Conservation (phyloP, 2,888 invertebrate species). For the Sisyra terminalis region DNA sequence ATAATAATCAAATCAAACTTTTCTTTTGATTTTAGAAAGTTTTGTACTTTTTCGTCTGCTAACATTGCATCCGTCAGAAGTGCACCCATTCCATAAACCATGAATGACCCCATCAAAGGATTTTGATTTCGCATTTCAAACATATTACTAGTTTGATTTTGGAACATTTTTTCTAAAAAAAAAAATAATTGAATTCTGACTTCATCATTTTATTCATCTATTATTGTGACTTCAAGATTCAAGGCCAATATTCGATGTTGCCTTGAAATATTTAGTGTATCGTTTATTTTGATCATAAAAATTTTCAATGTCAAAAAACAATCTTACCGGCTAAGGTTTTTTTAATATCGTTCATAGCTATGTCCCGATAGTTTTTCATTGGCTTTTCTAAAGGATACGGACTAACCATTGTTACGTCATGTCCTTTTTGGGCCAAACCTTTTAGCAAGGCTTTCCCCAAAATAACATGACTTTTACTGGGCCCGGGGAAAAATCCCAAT, state of each 20-base stretch:
- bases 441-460: slow-evolving; percentile 25
- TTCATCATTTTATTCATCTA: background rate
- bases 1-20: slow-evolving; percentile 19
- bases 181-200: background rate
- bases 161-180: background rate
- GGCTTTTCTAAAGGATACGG: slow-evolving; percentile 2
- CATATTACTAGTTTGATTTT: too few relatives aligned
- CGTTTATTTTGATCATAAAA: background rate
- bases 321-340: background rate
- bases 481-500: slow-evolving; percentile 4
- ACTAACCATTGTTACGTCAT: slow-evolving; percentile 34
- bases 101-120: background rate
- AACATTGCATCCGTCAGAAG: slow-evolving; percentile 11
- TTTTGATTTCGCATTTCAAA: too few relatives aligned
- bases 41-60: slow-evolving; percentile 14
- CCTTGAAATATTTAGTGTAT: background rate
- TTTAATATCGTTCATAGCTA: slow-evolving; percentile 1
- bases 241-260: too few relatives aligned
- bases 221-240: too few relatives aligned
- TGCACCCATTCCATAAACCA: background rate
- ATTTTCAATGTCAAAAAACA: background rate
- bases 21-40: slow-evolving; percentile 16
- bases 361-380: slow-evolving; percentile 6
- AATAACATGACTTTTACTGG: slow-evolving; percentile 15
- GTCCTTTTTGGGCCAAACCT: slow-evolving; percentile 32